phyloP scores from a whole-genome alignment of 2,888 invertebrate genomes.

The Acrobasis suavella region DNA sequence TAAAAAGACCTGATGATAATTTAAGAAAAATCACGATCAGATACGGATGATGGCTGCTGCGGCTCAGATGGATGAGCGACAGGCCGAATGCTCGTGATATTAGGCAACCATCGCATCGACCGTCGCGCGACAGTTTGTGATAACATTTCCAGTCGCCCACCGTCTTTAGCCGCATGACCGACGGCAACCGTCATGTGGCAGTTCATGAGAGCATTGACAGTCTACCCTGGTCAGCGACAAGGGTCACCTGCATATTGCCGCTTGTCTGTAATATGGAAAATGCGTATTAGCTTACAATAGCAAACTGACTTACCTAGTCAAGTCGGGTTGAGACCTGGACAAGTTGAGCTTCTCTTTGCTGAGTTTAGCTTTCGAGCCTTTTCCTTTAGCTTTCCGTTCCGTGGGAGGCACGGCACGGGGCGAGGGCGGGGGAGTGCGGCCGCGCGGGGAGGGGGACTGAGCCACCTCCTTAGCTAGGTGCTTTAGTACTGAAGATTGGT shows the following conservation, averaged over 20 bases:
- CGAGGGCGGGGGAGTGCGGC: constrained; percentile 61
- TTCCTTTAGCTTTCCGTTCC: constrained; percentile 58
- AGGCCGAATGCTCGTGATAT: no score
- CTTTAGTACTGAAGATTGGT: constrained; percentile 91
- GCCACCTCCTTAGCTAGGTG: constrained; percentile 91
- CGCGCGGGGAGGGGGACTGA: constrained; percentile 66
- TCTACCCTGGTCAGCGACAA: no score
- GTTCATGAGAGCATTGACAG: no score
- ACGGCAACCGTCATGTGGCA: no score
- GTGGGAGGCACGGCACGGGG: constrained; percentile 53
- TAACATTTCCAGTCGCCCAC: no score
- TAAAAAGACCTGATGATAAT: no score
- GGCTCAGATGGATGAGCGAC: no score
- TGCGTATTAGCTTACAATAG: neutral
- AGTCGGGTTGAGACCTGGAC: constrained; percentile 92
- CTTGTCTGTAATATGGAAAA: no score
- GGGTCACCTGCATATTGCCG: no score
- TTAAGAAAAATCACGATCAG: neutral
- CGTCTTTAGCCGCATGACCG: no score
- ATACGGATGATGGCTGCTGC: neutral
- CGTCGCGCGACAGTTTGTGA: no score
- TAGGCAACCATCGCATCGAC: no score
- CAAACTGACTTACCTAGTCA: constrained; percentile 81
- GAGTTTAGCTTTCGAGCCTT: constrained; percentile 64
- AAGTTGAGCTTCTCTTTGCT: constrained; percentile 84